These are phyloP conservation scores for Phoxinus dragarum DNA, from an alignment of 2,797 vertebrate genomes.

Conservation along the genomic window DNA sequence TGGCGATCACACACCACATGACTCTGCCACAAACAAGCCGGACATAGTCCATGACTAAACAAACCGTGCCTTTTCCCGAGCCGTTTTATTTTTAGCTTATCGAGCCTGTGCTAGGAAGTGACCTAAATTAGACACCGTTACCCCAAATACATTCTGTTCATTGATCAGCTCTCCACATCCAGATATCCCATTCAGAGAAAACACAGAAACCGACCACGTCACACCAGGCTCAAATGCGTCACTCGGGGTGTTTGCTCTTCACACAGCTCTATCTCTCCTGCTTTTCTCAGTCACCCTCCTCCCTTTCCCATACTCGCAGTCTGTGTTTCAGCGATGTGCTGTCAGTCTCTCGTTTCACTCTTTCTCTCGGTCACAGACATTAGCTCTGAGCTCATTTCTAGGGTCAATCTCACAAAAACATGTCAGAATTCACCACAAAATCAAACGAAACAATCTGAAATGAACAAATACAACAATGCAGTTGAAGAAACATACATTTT, in stretches of 20 bases:
- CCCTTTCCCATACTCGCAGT: neutral
- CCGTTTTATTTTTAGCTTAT: slow-evolving; percentile 61
- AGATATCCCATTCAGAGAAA: slow-evolving; percentile 42
- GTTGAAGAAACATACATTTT: neutral
- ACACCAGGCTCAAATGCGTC: slow-evolving; percentile 4
- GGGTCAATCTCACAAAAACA: neutral
- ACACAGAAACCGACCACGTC: neutral
- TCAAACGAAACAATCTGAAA: neutral
- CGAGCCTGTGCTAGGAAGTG: slow-evolving; percentile 67
- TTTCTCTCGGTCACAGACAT: slow-evolving; percentile 38
- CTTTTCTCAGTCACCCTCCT: neutral
- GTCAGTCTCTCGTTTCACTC: neutral
- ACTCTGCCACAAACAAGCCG: slow-evolving; percentile 29
- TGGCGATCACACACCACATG: slow-evolving; percentile 14
- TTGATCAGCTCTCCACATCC: slow-evolving; percentile 57
- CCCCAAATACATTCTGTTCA: slow-evolving; percentile 63
- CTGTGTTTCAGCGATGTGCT: neutral
- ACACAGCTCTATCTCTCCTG: neutral
- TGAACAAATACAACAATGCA: neutral
- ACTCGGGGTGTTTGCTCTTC: slow-evolving; percentile 9
- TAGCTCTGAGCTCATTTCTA: neutral
- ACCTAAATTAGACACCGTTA: slow-evolving; percentile 66
- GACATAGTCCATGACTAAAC: slow-evolving; percentile 9
- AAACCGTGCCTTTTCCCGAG: slow-evolving; percentile 24
- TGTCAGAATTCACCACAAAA: neutral